phyloP scores from a whole-genome alignment of 2,113 vertebrate genomes.

The Polypterus senegalus region DNA sequence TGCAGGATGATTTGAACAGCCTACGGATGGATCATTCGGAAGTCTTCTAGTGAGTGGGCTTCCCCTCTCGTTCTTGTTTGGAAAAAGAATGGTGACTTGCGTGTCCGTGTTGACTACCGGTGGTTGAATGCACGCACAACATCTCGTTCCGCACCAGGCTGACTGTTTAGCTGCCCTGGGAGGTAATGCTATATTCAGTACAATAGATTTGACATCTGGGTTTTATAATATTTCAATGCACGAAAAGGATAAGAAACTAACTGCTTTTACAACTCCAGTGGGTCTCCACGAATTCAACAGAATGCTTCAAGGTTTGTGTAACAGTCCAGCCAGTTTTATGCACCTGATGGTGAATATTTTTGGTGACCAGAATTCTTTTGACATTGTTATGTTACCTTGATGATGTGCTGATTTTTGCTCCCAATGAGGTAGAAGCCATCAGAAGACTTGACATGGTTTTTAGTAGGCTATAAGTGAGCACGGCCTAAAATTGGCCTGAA shows the following conservation, averaged over 20 bases:
- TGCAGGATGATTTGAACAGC: too few relatives aligned
- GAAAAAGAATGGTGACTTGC: too few relatives aligned
- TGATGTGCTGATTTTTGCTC: constrained; percentile 1
- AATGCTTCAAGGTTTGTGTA: constrained; percentile 15
- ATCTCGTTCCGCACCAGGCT: too few relatives aligned
- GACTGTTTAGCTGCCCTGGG: constrained; percentile 13
- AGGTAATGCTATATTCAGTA: constrained; percentile 8
- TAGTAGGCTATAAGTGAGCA: neutral
- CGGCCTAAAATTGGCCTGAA: constrained; percentile 7
- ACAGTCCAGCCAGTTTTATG: constrained; percentile 14
- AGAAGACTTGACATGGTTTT: constrained; percentile 2
- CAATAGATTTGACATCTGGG: constrained; percentile 13
- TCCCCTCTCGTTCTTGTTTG: too few relatives aligned
- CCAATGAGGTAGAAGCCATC: neutral
- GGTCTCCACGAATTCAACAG: constrained; percentile 15
- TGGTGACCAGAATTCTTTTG: constrained; percentile 14
- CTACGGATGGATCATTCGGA: too few relatives aligned
- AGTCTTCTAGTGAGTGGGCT: too few relatives aligned
- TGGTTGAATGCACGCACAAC: too few relatives aligned
- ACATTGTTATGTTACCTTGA: constrained; percentile 11
- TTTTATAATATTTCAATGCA: constrained; percentile 13
- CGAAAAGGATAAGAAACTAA: constrained; percentile 6
- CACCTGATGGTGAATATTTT: constrained; percentile 14
- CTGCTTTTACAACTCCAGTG: constrained; percentile 7
- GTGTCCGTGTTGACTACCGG: neutral